phyloP scores from a whole-genome alignment of 2,797 vertebrate genomes.

The Tokudaia tokunoshimensis region DNA sequence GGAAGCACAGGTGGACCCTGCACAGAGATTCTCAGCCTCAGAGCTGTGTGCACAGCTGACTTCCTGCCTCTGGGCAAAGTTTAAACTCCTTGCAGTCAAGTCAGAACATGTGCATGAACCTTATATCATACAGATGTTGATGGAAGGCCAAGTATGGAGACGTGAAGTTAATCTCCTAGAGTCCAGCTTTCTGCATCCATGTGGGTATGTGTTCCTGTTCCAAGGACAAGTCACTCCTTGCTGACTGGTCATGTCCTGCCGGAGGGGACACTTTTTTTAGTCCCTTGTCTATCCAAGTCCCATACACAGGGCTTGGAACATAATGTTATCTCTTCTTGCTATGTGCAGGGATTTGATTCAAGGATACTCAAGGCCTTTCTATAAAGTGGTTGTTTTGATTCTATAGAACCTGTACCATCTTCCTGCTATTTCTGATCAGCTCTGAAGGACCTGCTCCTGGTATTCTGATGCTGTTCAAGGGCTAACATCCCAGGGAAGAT shows the following conservation, averaged over 20 bases:
- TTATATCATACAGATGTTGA: background rate
- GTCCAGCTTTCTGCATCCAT: background rate
- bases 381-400: background rate
- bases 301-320: background rate
- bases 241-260: background rate
- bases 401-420: background rate
- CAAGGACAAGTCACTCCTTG: too few species aligned
- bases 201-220: background rate
- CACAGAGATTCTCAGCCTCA: background rate
- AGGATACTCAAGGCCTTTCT: background rate
- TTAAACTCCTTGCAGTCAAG: background rate
- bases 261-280: background rate
- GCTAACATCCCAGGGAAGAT: background rate
- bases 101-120: background rate
- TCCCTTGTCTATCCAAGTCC: background rate
- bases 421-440: background rate
- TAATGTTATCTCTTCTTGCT: background rate
- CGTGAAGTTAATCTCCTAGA: background rate
- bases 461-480: background rate
- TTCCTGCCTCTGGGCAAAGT: background rate
- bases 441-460: background rate
- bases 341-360: background rate
- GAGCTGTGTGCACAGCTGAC: accelerated
- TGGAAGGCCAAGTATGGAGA: background rate
- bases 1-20: background rate